Base-by-base conservation (phyloP, 64 coral and sea anemone genomes). In the Porites lutea region DNA sequence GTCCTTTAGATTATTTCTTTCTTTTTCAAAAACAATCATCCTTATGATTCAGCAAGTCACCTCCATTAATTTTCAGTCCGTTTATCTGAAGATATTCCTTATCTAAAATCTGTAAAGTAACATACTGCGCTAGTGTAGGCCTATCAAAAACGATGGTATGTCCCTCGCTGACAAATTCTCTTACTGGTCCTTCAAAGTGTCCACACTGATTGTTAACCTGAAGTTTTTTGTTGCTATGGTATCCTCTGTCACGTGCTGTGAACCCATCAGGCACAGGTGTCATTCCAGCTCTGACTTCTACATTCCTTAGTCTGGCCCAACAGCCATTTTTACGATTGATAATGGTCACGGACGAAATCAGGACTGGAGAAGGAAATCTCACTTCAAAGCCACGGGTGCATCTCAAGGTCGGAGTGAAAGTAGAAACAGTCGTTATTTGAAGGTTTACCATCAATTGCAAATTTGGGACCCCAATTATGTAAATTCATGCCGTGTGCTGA, bases 61-160 rank as follows among this genome's bases (percentile, higher is more conserved):
- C 78, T 81, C 78, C 78, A 45, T 81, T 81, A 45, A 63, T 81
- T 81, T 81, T 81, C 55, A 81, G 55, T 11, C 57, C 55, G 10
- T 81, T 81, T 13, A 81, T 62, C 27, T 81, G 78, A 16, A 81
- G 55, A 81, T 60, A 43, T 81, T 58, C 78, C 16, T 37, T 3
- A 12, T 60, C 55, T 4, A 81, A n/a, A 62, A 81, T 60, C 78
- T 81, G 78, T 4, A 81, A 58, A 46, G 57, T 81, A 10, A 81
- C 6, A 27, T 81, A 81, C 23, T 63, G 55, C 19, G 78, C 78
- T 13, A 81, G 52, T 7, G 11, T n/a, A n/a, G n/a, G n/a, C n/a
- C n/a, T n/a, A n/a, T n/a, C n/a, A n/a, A n/a, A n/a, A n/a, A n/a
- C n/a, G n/a, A n/a, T n/a, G n/a, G n/a, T n/a, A n/a, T n/a, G n/a